phyloP scores from a whole-genome alignment of 2,888 invertebrate genomes.

The Diarsia mendica region DNA sequence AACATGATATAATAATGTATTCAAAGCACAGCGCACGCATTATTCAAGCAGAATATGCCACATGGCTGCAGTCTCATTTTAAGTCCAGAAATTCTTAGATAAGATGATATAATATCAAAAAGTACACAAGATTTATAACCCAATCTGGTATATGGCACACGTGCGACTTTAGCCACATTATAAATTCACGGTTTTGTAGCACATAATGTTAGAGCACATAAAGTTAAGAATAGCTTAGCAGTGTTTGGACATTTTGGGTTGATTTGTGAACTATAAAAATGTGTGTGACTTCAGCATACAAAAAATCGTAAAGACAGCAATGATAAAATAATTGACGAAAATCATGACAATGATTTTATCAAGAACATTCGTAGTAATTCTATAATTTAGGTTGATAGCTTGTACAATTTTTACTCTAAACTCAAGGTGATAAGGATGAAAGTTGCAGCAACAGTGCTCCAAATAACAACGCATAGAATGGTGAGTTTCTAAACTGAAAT shows the following conservation, averaged over 20 bases:
- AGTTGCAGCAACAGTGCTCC: slow-evolving; percentile 49
- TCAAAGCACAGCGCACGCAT: not conserved
- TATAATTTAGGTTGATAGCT: slow-evolving; percentile 11
- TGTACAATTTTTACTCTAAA: slow-evolving; percentile 40
- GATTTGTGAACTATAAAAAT: slow-evolving; percentile 32
- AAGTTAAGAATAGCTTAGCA: slow-evolving; percentile 25
- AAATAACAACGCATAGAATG: slow-evolving; percentile 53
- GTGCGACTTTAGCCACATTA: slow-evolving; percentile 30
- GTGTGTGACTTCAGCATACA: slow-evolving; percentile 14
- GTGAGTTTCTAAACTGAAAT: slow-evolving; percentile 68
- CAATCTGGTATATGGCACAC: slow-evolving; percentile 52
- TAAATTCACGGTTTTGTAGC: slow-evolving; percentile 17
- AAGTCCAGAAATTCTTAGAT: slow-evolving; percentile 22
- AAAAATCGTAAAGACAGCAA: slow-evolving; percentile 23
- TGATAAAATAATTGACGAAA: slow-evolving; percentile 42
- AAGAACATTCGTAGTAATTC: slow-evolving; percentile 28
- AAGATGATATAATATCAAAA: slow-evolving; percentile 25
- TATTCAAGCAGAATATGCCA: not conserved
- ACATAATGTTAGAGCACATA: slow-evolving; percentile 8
- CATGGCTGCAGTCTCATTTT: not conserved
- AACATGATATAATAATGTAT: not conserved
- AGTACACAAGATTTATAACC: slow-evolving; percentile 45
- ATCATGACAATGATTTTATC: slow-evolving; percentile 43
- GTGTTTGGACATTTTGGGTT: slow-evolving; percentile 5
- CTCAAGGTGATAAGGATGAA: slow-evolving; percentile 48